A percentile compares a stretch with the other conserved stretches of the same genome.
Evolutionary conservation across 1,140 invertebrate species (phyloP).

Genomic region (Melanaphis sacchari): DNA sequence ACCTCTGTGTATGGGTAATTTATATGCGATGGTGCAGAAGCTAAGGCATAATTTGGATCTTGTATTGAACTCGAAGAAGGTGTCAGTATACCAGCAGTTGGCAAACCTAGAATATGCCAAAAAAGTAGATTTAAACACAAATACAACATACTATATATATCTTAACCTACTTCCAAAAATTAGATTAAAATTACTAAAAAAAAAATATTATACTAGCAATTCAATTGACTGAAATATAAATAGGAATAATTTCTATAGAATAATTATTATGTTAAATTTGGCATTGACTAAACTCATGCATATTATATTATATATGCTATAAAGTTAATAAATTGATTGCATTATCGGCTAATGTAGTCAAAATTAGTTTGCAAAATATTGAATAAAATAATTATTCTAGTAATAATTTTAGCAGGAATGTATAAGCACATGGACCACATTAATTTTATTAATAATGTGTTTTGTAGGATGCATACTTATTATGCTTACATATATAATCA

Average conservation of each 20-base stretch:
- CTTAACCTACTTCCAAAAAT: neutral
- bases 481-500: neutral
- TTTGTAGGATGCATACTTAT: slow-evolving; percentile 13
- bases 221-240: neutral
- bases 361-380: neutral
- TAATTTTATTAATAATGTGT: slow-evolving; percentile 29
- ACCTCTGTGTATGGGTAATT: slow-evolving; percentile 54
- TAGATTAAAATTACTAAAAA: neutral
- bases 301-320: neutral
- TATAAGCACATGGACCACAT: neutral
- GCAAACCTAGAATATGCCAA: slow-evolving; percentile 20
- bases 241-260: neutral
- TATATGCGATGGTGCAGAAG: slow-evolving; percentile 21
- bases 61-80: slow-evolving; percentile 37
- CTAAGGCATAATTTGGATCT: slow-evolving; percentile 37
- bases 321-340: neutral
- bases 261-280: neutral
- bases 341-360: neutral
- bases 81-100: slow-evolving; percentile 32
- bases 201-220: neutral
- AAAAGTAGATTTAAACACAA: neutral
- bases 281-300: slow-evolving; percentile 16
- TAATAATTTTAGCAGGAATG: slow-evolving; percentile 9
- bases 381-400: slow-evolving; percentile 20
- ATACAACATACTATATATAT: neutral